Evolutionary conservation across 64 coral and sea anemone genomes (phyloP).

Genomic region (Montipora cactus): DNA sequence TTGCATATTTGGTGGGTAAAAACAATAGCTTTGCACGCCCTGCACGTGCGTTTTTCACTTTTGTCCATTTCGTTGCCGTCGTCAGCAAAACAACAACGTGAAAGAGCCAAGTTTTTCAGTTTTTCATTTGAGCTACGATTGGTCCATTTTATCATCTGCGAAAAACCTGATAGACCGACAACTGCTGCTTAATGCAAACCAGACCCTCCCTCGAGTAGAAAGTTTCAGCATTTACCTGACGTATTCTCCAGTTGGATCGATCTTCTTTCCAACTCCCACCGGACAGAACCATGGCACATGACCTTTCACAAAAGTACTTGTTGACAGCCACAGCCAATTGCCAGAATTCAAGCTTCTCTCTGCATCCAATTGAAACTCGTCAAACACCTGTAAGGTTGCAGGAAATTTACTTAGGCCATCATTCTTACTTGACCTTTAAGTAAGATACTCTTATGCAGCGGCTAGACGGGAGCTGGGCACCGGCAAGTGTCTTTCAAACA

Average conservation of each 20-base stretch:
- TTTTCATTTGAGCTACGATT: neutral
- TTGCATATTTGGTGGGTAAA: too few species aligned
- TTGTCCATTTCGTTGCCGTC: too few species aligned
- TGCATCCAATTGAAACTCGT: constrained; percentile 71
- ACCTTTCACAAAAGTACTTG: constrained; percentile 51
- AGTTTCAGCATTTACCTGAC: neutral
- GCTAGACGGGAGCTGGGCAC: too few species aligned
- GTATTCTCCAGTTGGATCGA: constrained; percentile 65
- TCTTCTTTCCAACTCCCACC: constrained; percentile 60
- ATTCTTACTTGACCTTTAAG: too few species aligned
- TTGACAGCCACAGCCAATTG: constrained; percentile 68
- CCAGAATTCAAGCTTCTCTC: constrained; percentile 61
- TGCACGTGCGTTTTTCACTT: too few species aligned
- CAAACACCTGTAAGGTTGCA: constrained; percentile 14
- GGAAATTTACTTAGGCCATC: neutral
- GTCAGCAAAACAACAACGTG: too few species aligned
- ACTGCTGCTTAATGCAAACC: too few species aligned
- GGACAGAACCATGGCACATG: constrained; percentile 68
- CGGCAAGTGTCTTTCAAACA: too few species aligned
- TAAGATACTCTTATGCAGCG: too few species aligned
- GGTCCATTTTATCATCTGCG: neutral
- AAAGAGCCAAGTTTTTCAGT: too few species aligned
- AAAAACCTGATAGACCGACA: too few species aligned
- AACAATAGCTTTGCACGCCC: too few species aligned
- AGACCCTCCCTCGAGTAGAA: neutral